Conservation (phyloP, 2,113 vertebrate species). For the Aphyosemion australe region DNA sequence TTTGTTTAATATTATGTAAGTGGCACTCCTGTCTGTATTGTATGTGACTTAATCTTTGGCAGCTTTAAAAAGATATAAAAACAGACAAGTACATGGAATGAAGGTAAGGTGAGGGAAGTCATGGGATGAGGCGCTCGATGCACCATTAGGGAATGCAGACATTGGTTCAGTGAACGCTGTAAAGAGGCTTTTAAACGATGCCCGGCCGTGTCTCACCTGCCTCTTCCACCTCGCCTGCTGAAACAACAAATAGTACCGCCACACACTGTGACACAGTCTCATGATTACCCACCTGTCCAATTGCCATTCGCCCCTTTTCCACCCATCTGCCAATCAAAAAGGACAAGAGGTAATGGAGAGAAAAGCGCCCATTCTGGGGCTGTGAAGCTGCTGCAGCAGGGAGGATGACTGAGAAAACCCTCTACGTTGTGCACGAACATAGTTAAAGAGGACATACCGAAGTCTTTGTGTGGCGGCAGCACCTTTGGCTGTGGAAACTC, state of each 20-base stretch:
- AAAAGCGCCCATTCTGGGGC: slow-evolving; percentile 60
- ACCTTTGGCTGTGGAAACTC: slow-evolving; percentile 65
- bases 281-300: slow-evolving; percentile 65
- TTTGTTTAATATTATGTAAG: slow-evolving; percentile 17
- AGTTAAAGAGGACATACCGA: slow-evolving; percentile 55
- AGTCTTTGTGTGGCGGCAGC: slow-evolving; percentile 59
- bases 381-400: slow-evolving; percentile 64
- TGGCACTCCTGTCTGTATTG: slow-evolving; percentile 5
- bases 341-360: slow-evolving; percentile 73
- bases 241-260: slow-evolving; percentile 54
- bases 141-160: slow-evolving; percentile 72
- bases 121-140: slow-evolving; percentile 42
- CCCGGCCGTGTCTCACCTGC: slow-evolving; percentile 55
- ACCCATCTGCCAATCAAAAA: slow-evolving; percentile 73
- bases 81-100: slow-evolving; percentile 41
- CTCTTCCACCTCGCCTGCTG: slow-evolving; percentile 56
- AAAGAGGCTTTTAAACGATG: slow-evolving; percentile 70
- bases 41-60: slow-evolving; percentile 16
- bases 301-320: slow-evolving; percentile 51
- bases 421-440: slow-evolving; percentile 69
- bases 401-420: slow-evolving; percentile 69
- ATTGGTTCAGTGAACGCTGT: slow-evolving; percentile 65
- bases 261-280: slow-evolving; percentile 50
- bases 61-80: slow-evolving; percentile 41
- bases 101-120: slow-evolving; percentile 14